These are phyloP conservation scores for Drosophila gunungcola DNA, from an alignment of 1,140 invertebrate genomes.

Conservation along the genomic window DNA sequence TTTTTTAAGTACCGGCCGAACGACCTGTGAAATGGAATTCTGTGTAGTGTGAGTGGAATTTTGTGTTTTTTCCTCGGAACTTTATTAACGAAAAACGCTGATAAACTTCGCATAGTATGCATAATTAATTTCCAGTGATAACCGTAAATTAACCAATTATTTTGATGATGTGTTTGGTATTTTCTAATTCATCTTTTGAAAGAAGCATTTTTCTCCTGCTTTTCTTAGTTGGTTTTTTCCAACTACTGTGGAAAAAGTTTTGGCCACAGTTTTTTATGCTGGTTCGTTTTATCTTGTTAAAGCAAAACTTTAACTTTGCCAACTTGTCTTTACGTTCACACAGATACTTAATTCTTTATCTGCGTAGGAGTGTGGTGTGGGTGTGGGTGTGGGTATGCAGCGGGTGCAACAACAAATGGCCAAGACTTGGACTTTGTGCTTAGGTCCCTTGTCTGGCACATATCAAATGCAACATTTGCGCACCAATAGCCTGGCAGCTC, in stretches of 20 bases:
- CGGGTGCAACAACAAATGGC: conserved; percentile 71
- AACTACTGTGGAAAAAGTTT: conserved; percentile 63
- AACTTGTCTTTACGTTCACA: conserved; percentile 73
- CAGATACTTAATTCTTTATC: conserved; percentile 55
- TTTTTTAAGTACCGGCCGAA: conserved; percentile 33
- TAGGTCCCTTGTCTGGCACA: conserved; percentile 71
- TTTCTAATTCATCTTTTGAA: background rate
- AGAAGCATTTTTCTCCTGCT: conserved; percentile 20
- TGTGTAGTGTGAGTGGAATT: background rate
- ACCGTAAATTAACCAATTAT: background rate
- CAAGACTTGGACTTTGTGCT: conserved; percentile 43
- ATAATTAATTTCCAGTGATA: background rate
- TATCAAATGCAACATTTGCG: conserved; percentile 80
- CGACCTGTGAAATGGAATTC: conserved; percentile 23
- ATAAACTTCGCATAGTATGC: background rate
- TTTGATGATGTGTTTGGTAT: conserved; percentile 8
- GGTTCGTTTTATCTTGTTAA: conserved; percentile 83
- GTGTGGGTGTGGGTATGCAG: conserved; percentile 17
- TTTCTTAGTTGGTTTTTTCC: conserved; percentile 9
- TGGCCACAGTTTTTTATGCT: conserved; percentile 81
- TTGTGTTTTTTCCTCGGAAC: background rate
- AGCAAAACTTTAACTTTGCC: conserved; percentile 81
- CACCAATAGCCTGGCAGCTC: conserved; percentile 58
- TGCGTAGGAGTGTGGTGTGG: conserved; percentile 19
- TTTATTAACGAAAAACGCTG: background rate